These are phyloP conservation scores for Lerema accius DNA, from an alignment of 1,140 invertebrate genomes.

Conservation along the genomic window DNA sequence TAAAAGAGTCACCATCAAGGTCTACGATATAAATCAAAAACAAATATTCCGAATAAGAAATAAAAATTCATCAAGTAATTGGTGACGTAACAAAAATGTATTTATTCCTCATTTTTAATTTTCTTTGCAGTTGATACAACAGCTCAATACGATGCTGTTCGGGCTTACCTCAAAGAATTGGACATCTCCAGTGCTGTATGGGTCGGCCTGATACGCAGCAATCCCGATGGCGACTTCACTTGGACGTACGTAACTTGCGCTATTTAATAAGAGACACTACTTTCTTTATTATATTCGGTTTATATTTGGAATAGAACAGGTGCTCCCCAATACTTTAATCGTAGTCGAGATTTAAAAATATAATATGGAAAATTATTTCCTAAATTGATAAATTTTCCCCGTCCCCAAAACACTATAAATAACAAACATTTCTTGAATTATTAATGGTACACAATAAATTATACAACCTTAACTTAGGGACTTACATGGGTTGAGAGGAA, in stretches of 20 bases:
- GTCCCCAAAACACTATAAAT: slow-evolving; percentile 26
- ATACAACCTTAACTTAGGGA: slow-evolving; percentile 17
- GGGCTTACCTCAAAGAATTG: slow-evolving; percentile 88
- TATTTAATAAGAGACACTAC: too few relatives aligned
- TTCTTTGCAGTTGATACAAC: slow-evolving; percentile 87
- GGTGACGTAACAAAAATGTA: too few relatives aligned
- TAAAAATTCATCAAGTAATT: too few relatives aligned
- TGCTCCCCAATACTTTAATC: too few relatives aligned
- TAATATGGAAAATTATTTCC: not conserved
- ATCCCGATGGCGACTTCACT: slow-evolving; percentile 86
- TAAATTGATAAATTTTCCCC: too few relatives aligned
- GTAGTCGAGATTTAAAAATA: too few relatives aligned
- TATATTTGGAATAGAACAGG: too few relatives aligned
- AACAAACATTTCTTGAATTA: slow-evolving; percentile 29
- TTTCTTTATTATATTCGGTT: too few relatives aligned
- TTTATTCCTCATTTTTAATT: too few relatives aligned
- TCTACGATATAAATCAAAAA: too few relatives aligned
- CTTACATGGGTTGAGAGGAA: slow-evolving; percentile 9
- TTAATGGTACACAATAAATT: slow-evolving; percentile 27
- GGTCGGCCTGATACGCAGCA: slow-evolving; percentile 88
- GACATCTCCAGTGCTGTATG: slow-evolving; percentile 88
- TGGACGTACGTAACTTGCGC: slow-evolving; percentile 88
- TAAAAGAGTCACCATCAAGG: too few relatives aligned
- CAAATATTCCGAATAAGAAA: too few relatives aligned
- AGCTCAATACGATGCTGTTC: slow-evolving; percentile 88